Conservation (phyloP, 2,888 invertebrate genomes). For the Trissolcus brochymenae region DNA sequence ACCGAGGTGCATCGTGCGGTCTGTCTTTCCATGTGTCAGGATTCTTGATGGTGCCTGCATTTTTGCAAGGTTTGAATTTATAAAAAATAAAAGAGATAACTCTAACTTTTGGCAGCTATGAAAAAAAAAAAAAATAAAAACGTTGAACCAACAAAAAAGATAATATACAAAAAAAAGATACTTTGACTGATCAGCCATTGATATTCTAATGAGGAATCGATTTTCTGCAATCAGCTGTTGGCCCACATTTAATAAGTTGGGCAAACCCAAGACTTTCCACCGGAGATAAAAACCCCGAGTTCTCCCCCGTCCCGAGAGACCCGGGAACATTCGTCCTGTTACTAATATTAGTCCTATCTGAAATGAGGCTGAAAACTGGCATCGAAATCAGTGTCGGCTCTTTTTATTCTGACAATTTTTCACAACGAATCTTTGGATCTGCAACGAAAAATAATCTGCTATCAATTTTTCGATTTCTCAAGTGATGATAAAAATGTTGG, state of each 20-base stretch:
- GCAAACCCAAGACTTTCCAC: conserved; percentile 55
- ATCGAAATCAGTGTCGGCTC: conserved; percentile 35
- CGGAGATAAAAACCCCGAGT: conserved; percentile 64
- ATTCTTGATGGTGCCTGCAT: background rate
- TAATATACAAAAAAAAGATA: background rate
- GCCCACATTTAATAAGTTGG: conserved; percentile 66
- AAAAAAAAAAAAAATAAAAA: no score
- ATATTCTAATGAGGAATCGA: conserved; percentile 66
- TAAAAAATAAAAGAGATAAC: background rate
- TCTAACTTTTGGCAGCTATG: background rate
- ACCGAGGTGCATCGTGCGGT: conserved; percentile 28
- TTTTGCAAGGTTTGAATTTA: background rate
- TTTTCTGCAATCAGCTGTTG: conserved; percentile 70
- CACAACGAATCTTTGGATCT: no score
- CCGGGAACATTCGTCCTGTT: conserved; percentile 63
- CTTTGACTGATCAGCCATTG: conserved; percentile 1
- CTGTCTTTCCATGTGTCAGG: conserved; percentile 17
- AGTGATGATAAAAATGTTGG: no score
- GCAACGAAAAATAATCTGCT: no score
- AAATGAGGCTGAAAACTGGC: conserved; percentile 59
- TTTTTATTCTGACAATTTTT: no score
- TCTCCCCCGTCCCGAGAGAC: conserved; percentile 67
- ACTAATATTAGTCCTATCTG: conserved; percentile 64
- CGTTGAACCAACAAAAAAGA: background rate
- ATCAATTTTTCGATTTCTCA: no score